Conservation (phyloP, 2,797 vertebrate genomes). For the Oryzias dopingdopingensis region DNA sequence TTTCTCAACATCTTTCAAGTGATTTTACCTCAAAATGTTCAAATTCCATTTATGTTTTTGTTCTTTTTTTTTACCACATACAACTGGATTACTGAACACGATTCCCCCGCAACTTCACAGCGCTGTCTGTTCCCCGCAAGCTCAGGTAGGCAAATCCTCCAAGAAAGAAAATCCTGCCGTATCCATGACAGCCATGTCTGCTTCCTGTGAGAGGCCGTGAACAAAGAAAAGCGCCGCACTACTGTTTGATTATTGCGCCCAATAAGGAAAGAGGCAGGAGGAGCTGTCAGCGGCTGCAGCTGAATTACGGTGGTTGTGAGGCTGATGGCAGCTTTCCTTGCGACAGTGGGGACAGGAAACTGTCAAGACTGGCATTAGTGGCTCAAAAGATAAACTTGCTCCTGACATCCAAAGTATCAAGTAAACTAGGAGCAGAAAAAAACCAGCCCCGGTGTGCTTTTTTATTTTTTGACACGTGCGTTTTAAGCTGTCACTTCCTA, state of each 20-base stretch:
- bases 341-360: slow-evolving; percentile 44
- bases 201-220: slow-evolving; percentile 21
- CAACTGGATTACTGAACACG: background rate
- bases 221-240: slow-evolving; percentile 22
- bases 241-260: slow-evolving; percentile 47
- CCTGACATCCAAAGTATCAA: slow-evolving; percentile 38
- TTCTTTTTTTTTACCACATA: background rate
- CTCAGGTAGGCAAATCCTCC: slow-evolving; percentile 6
- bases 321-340: slow-evolving; percentile 37
- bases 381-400: slow-evolving; percentile 43
- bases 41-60: background rate
- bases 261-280: slow-evolving; percentile 42
- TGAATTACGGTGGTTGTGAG: slow-evolving; percentile 57
- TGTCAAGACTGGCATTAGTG: slow-evolving; percentile 48
- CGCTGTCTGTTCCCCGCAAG: slow-evolving; percentile 5
- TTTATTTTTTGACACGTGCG: background rate
- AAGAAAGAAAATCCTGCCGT: slow-evolving; percentile 19
- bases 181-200: slow-evolving; percentile 36
- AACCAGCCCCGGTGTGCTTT: slow-evolving; percentile 8
- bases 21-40: background rate
- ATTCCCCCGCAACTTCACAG: slow-evolving; percentile 1
- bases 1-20: background rate
- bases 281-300: slow-evolving; percentile 50
- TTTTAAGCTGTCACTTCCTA: slow-evolving; percentile 25
- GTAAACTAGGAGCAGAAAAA: slow-evolving; percentile 10